Conservation (phyloP, 2,888 invertebrate genomes). For the Leucophora obtusa region DNA sequence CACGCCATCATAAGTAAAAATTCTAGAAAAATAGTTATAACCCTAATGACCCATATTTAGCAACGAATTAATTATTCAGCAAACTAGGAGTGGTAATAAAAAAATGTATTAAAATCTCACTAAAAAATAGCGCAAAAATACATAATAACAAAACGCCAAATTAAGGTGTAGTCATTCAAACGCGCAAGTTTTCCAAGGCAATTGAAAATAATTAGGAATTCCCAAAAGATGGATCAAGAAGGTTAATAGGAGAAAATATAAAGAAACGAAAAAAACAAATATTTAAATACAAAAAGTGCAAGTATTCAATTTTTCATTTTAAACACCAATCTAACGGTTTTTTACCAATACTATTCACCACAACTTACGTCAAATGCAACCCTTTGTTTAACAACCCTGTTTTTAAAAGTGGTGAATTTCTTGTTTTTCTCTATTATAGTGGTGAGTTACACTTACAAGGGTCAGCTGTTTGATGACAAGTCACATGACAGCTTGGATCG, state of each 20-base stretch:
- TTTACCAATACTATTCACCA: neutral
- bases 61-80: neutral
- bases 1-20: too few species aligned
- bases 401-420: constrained; percentile 7
- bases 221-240: constrained; percentile 15
- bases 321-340: neutral
- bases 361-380: neutral
- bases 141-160: constrained; percentile 16
- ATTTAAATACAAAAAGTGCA: neutral
- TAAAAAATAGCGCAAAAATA: neutral
- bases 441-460: constrained; percentile 66
- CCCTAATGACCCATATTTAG: too few species aligned
- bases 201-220: constrained; percentile 12
- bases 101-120: neutral
- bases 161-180: constrained; percentile 7
- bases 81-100: constrained; percentile 25
- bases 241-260: neutral
- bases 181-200: constrained; percentile 5
- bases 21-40: too few species aligned
- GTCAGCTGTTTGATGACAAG: constrained; percentile 79
- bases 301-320: neutral
- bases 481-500: constrained; percentile 79
- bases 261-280: neutral
- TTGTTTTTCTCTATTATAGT: constrained; percentile 6
- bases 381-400: constrained; percentile 33